Evolutionary conservation across 92 coral and sea anemone genomes (phyloP), one percentile per base, ranked within the genome.

Genomic region (Paramuricea clavata): DNA sequence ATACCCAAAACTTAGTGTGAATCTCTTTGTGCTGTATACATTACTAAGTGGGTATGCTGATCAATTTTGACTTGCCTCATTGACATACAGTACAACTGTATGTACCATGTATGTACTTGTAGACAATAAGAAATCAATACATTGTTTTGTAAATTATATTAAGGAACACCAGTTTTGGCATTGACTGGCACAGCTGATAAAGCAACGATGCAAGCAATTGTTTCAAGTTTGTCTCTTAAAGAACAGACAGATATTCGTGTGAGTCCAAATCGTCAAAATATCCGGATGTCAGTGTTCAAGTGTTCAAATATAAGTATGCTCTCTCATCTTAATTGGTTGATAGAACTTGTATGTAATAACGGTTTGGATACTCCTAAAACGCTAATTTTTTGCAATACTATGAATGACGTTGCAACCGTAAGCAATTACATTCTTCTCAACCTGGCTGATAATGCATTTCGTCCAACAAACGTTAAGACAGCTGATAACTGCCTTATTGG

Each of bases 361-460:
- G 81, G 89, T 15, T 54, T 32, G 22, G 81, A 87, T 21, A 67
- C 69, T 22, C 88, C 88, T 1, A 84, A 84, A 36, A 84, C 82
- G 12, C 36, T 84, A 0, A 73, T 73, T 3, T 84, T 84, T 73
- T 72, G 88, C 28, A 68, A 35, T 5, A 83, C 68, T 2, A 73
- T 84, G 82, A 71, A 73, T 39, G 88, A 54, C 30, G 52, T 84
- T 57, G 82, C 75, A 5, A 25, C 22, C 12, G 44, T 69, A 9
- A 6, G 5, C 25, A 69, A 69, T 69, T 69, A 69, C 17, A 30
- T 69, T 13, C 44, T 69, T 0, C 75, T 12, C 5, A 31, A 30
- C 0, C 44, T 69, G 43, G 75, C 44, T 0, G 21, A 69, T 1
- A 0, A 33, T 28, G 75, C 75, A 33, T 69, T 12, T 22, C 5